phyloP scores from a whole-genome alignment of 2,113 vertebrate species.

The Myocastor coypus region DNA sequence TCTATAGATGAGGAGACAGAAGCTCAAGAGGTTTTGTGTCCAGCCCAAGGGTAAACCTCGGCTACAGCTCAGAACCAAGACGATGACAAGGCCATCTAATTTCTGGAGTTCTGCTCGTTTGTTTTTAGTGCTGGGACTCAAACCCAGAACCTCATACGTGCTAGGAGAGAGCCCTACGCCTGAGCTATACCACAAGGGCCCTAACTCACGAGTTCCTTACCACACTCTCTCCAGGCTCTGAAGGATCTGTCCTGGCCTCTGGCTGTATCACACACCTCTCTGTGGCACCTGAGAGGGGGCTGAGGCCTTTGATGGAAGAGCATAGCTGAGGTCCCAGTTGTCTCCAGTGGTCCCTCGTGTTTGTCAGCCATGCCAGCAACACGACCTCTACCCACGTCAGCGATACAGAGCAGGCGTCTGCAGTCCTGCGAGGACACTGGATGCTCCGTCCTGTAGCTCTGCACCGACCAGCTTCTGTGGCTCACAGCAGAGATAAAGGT shows the following conservation, averaged over 20 bases:
- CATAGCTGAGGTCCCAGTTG: too few relatives aligned
- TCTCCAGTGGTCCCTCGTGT: not conserved
- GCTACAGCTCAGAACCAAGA: not conserved
- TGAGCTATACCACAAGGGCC: not conserved
- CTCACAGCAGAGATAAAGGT: not conserved
- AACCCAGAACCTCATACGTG: not conserved
- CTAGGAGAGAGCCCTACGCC: not conserved
- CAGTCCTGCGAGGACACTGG: not conserved
- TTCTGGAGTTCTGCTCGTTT: not conserved
- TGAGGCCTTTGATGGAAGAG: not conserved
- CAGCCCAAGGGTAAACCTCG: not conserved
- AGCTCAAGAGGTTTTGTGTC: not conserved
- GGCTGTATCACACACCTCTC: not conserved
- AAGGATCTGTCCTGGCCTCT: not conserved
- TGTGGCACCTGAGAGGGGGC: not conserved
- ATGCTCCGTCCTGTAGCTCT: not conserved
- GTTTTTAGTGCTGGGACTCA: not conserved
- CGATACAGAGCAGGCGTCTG: not conserved
- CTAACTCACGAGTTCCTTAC: not conserved
- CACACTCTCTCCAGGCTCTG: not conserved
- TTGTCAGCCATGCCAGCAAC: not conserved
- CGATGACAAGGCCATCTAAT: not conserved
- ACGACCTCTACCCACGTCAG: not conserved
- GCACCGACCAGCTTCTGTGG: not conserved
- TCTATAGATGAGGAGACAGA: not conserved